A percentile compares a stretch with the other conserved stretches of the same genome.
phyloP scores from a whole-genome alignment of 2,797 vertebrate species.

The Simalia tracyae region DNA sequence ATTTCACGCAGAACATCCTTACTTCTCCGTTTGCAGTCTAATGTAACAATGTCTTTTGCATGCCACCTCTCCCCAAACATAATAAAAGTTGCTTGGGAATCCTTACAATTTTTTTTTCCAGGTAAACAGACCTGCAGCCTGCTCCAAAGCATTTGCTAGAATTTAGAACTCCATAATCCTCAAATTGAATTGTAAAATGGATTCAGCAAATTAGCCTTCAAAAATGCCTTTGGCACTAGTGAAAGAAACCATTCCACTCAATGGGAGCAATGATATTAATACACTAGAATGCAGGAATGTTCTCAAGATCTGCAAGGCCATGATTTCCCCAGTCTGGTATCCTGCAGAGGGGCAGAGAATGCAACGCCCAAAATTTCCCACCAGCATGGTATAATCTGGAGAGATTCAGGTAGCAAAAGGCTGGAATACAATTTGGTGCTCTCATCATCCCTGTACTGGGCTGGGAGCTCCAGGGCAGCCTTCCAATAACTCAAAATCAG shows the following conservation, averaged over 20 bases:
- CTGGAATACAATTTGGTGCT: not conserved
- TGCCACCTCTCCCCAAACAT: not conserved
- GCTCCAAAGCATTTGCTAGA: not conserved
- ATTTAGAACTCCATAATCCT: not conserved
- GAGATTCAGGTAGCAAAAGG: not conserved
- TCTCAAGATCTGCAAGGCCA: not conserved
- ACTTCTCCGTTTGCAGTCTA: not conserved
- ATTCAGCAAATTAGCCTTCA: not conserved
- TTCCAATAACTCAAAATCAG: not conserved
- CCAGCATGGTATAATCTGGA: not conserved
- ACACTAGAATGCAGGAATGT: not conserved
- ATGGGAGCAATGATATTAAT: not conserved
- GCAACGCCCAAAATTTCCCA: not conserved
- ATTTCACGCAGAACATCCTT: not conserved
- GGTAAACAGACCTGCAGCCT: not conserved
- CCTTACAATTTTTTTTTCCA: not conserved
- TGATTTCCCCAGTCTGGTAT: not conserved
- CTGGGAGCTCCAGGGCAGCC: not conserved
- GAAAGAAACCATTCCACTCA: not conserved
- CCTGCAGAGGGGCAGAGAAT: not conserved
- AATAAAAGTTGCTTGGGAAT: not conserved
- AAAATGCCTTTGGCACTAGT: not conserved
- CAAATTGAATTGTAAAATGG: not conserved
- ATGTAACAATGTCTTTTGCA: not conserved
- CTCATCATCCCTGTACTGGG: not conserved